Evolutionary conservation across 2,113 vertebrate genomes (phyloP), one percentile per base, ranked within the genome.

Genomic region (Erinaceus europaeus): DNA sequence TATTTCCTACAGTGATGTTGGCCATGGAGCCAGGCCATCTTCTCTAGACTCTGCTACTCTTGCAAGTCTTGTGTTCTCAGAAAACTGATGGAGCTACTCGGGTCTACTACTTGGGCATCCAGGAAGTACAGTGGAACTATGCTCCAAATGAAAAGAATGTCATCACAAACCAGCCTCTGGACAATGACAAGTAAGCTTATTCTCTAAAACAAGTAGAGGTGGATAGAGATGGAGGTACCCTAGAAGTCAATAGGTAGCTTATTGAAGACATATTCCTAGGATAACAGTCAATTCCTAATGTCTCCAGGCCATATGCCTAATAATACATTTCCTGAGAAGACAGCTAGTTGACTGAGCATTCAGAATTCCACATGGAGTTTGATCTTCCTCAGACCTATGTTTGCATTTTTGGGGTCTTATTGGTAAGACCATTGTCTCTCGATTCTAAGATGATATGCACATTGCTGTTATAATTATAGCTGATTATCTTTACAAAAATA

Each of bases 51-150:
- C 38, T 95, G 57, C 86, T 97, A 38, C 93, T 75, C 61, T 9
- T 94, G 82, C 90, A 93, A 4, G 0, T 64, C 2, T 74, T 94
- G 3, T 86, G 88, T 11, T 89, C 90, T 0, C 0, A 8, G 0
- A 64, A 86, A 77, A 94, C 89, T 67, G 86, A 21, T 36, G 95
- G 94, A 57, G 42, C 87, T 42, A 97, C 82, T 86, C 90, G 97
- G 88, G 87, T 95, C 52, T 97, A 98, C 89, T 97, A 97, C 88
- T 50, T 98, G 94, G 97, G 95, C 3, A 97, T 98, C 83, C 92
- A 0, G 0, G 97, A 97, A 36, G 88, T 96, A 67, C 1, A 82
- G 8, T 98, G 97, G 97, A 94, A 97, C 86, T 98, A 98, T 61
- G 96, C 97, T 76, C 97, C 97, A 0, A 89, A 88, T 0, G 96